phyloP scores from a whole-genome alignment of 2,113 vertebrate species.

The Campylomormyrus numenius region DNA sequence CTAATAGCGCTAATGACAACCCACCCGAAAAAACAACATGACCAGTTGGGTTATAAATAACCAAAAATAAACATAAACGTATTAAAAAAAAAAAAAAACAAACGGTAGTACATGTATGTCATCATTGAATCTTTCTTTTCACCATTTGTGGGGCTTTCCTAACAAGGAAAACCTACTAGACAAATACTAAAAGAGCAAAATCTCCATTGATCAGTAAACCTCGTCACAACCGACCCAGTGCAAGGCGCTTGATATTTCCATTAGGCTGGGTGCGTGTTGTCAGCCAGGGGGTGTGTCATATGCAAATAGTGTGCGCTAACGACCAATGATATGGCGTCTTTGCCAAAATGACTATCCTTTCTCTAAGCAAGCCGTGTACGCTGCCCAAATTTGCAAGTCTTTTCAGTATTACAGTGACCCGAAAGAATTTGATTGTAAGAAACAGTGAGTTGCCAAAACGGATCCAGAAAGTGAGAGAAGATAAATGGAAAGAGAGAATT shows the following conservation, averaged over 20 bases:
- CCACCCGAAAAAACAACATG: too few species aligned
- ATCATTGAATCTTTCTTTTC: accelerated
- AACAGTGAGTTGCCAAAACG: neutral
- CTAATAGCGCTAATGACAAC: accelerated
- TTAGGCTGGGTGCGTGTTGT: neutral
- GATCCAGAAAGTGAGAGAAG: neutral
- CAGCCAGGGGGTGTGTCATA: neutral
- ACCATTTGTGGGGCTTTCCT: neutral
- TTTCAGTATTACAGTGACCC: neutral
- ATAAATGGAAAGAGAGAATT: neutral
- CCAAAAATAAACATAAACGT: too few species aligned
- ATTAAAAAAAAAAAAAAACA: too few species aligned
- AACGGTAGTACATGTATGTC: too few species aligned
- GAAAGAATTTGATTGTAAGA: neutral
- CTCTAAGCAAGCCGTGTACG: neutral
- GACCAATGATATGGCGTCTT: neutral
- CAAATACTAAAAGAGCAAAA: constrained; percentile 10
- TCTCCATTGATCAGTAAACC: accelerated
- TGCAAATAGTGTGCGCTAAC: neutral
- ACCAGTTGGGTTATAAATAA: too few species aligned
- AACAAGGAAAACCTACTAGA: neutral
- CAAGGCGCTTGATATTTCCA: neutral
- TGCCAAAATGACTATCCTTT: neutral
- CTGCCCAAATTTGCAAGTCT: neutral
- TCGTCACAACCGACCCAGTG: neutral